Percentiles rank a stretch among this genome's conserved stretches.
Conservation (phyloP, 2,797 vertebrate genomes). For the Erpetoichthys calabaricus region DNA sequence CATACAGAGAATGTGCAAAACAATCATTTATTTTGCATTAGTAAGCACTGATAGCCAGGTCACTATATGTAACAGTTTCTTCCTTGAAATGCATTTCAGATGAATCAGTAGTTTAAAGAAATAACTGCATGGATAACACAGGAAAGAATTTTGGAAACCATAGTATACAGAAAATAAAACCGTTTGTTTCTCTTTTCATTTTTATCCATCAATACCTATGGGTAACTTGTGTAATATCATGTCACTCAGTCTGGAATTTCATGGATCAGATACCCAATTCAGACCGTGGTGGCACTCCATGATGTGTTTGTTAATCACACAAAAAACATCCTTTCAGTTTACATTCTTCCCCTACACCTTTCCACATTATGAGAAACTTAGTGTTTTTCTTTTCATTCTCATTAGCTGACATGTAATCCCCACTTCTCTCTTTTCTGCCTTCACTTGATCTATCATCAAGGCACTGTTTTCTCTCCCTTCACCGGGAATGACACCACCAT, state of each 20-base stretch:
- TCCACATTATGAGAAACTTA: slow-evolving; percentile 15
- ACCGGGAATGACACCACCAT: slow-evolving; percentile 27
- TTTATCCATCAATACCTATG: too few relatives aligned
- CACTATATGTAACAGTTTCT: too few relatives aligned
- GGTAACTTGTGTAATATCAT: not conserved
- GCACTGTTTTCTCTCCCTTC: slow-evolving; percentile 39
- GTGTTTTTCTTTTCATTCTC: slow-evolving; percentile 42
- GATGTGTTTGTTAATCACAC: slow-evolving; percentile 18
- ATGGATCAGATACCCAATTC: not conserved
- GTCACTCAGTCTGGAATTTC: slow-evolving; percentile 7
- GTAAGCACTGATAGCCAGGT: too few relatives aligned
- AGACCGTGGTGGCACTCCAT: not conserved
- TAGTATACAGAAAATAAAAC: too few relatives aligned
- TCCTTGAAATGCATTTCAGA: too few relatives aligned
- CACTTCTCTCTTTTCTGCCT: slow-evolving; percentile 28
- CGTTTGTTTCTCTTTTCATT: too few relatives aligned
- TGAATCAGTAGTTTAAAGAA: too few relatives aligned
- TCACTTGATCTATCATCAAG: slow-evolving; percentile 52
- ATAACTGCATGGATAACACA: too few relatives aligned
- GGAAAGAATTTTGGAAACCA: too few relatives aligned
- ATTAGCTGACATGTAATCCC: slow-evolving; percentile 42
- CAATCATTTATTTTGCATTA: too few relatives aligned
- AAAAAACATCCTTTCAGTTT: slow-evolving; percentile 4
- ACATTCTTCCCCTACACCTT: slow-evolving; percentile 25
- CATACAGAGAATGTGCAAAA: too few relatives aligned